Percentiles rank a stretch among this genome's conserved stretches.
phyloP scores from a whole-genome alignment of 2,113 vertebrate genomes.

The Craseonycteris thonglongyai region DNA sequence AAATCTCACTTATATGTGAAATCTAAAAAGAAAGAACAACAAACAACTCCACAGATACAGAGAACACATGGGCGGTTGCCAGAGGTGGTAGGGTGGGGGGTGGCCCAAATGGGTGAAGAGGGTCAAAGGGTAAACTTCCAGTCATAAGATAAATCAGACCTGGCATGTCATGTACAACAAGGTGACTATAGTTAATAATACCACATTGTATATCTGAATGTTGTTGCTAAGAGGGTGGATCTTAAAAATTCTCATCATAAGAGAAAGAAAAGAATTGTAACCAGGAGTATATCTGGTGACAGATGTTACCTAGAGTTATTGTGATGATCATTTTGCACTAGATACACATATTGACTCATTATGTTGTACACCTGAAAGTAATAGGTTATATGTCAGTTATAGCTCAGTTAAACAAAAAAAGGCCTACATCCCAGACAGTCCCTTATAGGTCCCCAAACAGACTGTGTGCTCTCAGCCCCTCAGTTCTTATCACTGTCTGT shows the following conservation, averaged over 20 bases:
- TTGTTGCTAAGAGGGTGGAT: neutral
- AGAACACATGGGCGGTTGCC: too few species aligned
- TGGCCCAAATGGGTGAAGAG: neutral
- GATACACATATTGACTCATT: too few species aligned
- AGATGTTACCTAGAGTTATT: neutral
- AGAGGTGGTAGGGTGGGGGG: neutral
- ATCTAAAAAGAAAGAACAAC: too few species aligned
- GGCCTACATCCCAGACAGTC: neutral
- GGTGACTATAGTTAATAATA: too few species aligned
- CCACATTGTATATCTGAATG: neutral
- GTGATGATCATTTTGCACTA: too few species aligned
- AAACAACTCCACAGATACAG: too few species aligned
- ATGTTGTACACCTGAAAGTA: neutral
- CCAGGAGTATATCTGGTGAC: neutral
- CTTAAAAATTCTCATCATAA: neutral
- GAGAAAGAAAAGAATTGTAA: neutral
- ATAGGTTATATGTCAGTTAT: neutral
- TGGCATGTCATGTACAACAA: neutral
- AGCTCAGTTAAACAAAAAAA: neutral
- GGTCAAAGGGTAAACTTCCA: neutral
- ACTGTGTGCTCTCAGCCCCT: neutral
- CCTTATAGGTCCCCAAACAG: neutral
- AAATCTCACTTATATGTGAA: too few species aligned
- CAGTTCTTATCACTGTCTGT: neutral
- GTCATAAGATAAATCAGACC: neutral